These are phyloP conservation scores for Schizotus pectinicornis DNA, from an alignment of 2,888 invertebrate genomes.

Conservation along the genomic window DNA sequence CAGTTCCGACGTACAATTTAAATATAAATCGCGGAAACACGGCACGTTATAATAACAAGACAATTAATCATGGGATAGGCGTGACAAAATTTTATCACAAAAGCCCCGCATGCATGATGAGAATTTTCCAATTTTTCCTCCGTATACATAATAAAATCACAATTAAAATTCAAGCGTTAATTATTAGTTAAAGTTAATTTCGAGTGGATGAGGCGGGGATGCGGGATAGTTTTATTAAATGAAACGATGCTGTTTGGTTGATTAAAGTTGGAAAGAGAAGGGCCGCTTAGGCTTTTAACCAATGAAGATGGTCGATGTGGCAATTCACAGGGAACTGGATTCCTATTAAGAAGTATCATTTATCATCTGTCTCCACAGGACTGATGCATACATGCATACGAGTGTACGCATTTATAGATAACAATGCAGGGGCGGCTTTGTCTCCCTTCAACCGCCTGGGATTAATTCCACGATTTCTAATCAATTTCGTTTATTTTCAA, in stretches of 20 bases:
- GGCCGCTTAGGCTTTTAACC: constrained; percentile 51
- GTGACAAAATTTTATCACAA: constrained; percentile 31
- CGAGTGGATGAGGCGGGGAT: constrained; percentile 13
- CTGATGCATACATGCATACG: constrained; percentile 50
- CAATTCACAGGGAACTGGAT: constrained; percentile 56
- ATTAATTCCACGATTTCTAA: background rate
- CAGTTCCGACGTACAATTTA: constrained; percentile 20
- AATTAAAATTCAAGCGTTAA: constrained; percentile 15
- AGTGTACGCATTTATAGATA: constrained; percentile 42
- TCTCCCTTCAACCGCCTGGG: constrained; percentile 7
- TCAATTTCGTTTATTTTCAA: background rate
- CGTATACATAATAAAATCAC: constrained; percentile 20
- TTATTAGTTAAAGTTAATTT: constrained; percentile 18
- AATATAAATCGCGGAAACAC: constrained; percentile 28
- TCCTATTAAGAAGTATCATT: constrained; percentile 58
- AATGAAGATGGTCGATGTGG: constrained; percentile 54
- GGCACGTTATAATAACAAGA: constrained; percentile 28
- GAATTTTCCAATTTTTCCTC: constrained; percentile 19
- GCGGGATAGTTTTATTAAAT: constrained; percentile 33
- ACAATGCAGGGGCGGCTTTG: constrained; percentile 44
- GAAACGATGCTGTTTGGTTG: constrained; percentile 41
- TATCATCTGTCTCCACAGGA: constrained; percentile 56
- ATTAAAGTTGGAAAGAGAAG: constrained; percentile 48
- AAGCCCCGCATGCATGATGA: constrained; percentile 14
- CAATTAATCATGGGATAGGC: constrained; percentile 29